phyloP scores from a whole-genome alignment of 2,888 invertebrate species.

The Acronicta aceris region DNA sequence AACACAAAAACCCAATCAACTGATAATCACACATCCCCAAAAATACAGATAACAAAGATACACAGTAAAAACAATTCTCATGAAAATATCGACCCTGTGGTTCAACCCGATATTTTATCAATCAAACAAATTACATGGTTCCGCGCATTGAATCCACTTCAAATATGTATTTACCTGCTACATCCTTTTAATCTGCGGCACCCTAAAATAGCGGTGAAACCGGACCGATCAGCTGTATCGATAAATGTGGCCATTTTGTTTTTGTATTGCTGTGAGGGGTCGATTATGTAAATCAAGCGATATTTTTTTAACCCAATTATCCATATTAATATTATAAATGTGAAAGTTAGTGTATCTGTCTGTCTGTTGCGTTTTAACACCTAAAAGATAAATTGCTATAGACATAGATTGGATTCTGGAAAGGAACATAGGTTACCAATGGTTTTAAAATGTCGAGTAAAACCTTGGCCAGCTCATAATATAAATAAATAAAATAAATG shows the following conservation, averaged over 20 bases:
- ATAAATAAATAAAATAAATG: too few species aligned
- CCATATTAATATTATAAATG: too few species aligned
- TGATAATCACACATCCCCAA: conserved; percentile 25
- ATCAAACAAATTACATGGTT: conserved; percentile 41
- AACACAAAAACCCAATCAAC: conserved; percentile 32
- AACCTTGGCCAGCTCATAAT: too few species aligned
- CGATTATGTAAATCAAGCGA: conserved; percentile 26
- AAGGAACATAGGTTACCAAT: too few species aligned
- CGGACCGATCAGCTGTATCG: conserved; percentile 54
- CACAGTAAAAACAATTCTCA: neutral
- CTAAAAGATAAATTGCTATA: too few species aligned
- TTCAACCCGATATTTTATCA: conserved; percentile 46
- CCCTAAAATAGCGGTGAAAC: conserved; percentile 34
- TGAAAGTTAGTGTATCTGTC: too few species aligned
- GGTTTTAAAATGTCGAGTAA: too few species aligned
- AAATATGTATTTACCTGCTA: conserved; percentile 57
- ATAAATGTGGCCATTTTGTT: conserved; percentile 55
- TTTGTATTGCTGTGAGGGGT: conserved; percentile 34
- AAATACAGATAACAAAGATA: conserved; percentile 9
- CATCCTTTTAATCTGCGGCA: conserved; percentile 48
- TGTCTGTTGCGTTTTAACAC: too few species aligned
- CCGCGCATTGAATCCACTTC: conserved; percentile 34
- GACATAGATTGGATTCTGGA: too few species aligned
- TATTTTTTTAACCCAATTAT: conserved; percentile 3
- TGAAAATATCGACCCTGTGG: too few species aligned